These are phyloP conservation scores for Shinisaurus crocodilurus DNA, from an alignment of 2,113 vertebrate species.

Conservation along the genomic window DNA sequence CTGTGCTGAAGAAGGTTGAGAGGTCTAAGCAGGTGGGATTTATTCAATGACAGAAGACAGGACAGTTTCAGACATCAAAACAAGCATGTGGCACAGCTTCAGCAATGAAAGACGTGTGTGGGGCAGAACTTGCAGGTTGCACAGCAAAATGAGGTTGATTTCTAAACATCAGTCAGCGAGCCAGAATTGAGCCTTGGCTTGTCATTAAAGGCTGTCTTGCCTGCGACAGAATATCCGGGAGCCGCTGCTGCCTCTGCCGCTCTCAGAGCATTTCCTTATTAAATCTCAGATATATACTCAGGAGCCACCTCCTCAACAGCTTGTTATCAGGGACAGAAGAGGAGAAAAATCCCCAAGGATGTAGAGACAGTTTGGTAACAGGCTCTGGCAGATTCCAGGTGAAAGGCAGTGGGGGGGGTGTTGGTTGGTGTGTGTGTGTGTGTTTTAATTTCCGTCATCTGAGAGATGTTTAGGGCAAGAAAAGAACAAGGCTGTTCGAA, in stretches of 20 bases:
- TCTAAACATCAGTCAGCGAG: not conserved
- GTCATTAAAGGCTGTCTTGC: not conserved
- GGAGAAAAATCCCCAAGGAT: constrained; percentile 47
- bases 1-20: not conserved
- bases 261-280: constrained; percentile 33
- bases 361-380: constrained; percentile 43
- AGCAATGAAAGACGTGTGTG: not conserved
- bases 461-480: not conserved
- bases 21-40: not conserved
- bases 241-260: not conserved
- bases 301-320: constrained; percentile 19
- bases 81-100: not conserved
- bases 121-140: not conserved
- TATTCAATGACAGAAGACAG: not conserved
- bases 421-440: too few species aligned
- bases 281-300: constrained; percentile 4
- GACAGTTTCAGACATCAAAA: not conserved
- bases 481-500: not conserved
- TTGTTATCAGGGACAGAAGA: constrained; percentile 16
- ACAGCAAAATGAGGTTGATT: not conserved
- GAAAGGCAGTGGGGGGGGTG: constrained; percentile 23
- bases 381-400: constrained; percentile 36
- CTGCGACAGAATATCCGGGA: not conserved
- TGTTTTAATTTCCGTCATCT: constrained; percentile 40
- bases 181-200: not conserved